phyloP scores from a whole-genome alignment of 2,113 vertebrate genomes.

The Sylvia atricapilla region DNA sequence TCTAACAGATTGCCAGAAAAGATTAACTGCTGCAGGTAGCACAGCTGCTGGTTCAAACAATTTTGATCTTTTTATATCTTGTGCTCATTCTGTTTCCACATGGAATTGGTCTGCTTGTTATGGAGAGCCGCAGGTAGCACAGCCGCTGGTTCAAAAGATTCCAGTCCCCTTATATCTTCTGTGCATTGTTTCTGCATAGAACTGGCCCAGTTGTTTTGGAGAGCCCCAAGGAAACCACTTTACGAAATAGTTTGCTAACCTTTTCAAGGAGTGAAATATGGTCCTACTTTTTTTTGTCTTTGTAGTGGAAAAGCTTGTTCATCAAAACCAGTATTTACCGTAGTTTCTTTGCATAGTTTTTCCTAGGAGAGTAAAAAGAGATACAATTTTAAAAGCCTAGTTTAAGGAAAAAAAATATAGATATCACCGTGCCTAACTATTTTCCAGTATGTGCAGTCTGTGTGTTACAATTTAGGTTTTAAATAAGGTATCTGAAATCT shows the following conservation, averaged over 20 bases:
- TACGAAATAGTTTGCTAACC: conserved; percentile 69
- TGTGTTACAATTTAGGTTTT: background rate
- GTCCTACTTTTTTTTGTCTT: background rate
- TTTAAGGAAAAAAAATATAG: background rate
- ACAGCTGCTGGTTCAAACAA: conserved; percentile 73
- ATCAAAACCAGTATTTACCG: conserved; percentile 43
- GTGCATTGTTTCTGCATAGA: conserved; percentile 63
- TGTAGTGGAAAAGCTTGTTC: conserved; percentile 51
- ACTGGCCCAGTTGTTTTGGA: conserved; percentile 63
- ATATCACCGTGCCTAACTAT: background rate
- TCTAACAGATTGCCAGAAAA: conserved; percentile 74
- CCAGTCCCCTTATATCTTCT: conserved; percentile 36
- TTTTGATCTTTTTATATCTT: conserved; percentile 74
- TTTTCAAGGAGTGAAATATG: conserved; percentile 72
- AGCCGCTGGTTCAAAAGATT: conserved; percentile 68
- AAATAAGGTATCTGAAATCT: background rate
- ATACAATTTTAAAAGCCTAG: background rate
- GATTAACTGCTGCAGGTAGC: conserved; percentile 74
- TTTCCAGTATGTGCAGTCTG: background rate
- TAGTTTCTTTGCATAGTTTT: conserved; percentile 37
- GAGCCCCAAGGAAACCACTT: conserved; percentile 67
- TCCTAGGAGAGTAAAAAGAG: background rate
- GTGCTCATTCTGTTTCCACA: conserved; percentile 56
- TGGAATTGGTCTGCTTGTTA: conserved; percentile 67
- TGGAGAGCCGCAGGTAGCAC: conserved; percentile 58